Evolutionary conservation across 2,797 vertebrate genomes (phyloP), one percentile per base, ranked within the genome.

Genomic region (Rhinoraja longicauda): DNA sequence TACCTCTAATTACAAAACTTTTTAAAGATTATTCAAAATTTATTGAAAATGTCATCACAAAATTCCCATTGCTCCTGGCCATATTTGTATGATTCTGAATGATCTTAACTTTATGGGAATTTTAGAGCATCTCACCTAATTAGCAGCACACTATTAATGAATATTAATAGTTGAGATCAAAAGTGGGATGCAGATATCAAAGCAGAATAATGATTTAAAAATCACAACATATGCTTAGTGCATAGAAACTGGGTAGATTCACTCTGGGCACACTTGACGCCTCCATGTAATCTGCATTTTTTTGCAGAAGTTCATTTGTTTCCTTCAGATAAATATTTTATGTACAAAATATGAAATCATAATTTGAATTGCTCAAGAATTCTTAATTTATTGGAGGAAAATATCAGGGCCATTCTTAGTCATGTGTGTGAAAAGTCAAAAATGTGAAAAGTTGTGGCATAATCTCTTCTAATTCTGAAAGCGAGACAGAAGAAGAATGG

Each of bases 101-200:
- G 70, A 75, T 92, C 70, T 92, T 91, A 39, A 19, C 62, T 91
- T 91, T 91, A 10, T 92, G 70, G 29, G 70, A 75, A 75, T 92
- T 92, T 92, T 92, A 95, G 94, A 95, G 29, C 76, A 94, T 96
- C 96, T 96, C 94, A 95, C 97, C 96, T 96, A 94, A 95, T 94
- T 93, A 95, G 94, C 94, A 95, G 95, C 94, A 95, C 95, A 96
- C 95, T 94, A 95, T 93, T 94, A 95, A 96, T 97, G 94, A 96
- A 97, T 97, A 96, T 96, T 96, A 96, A 97, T 96, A 94, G 95
- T 94, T 94, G 91, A 96, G 94, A 96, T 97, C 96, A 97, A 97
- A 73, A 97, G 94, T 94, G 94, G 94, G 94, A 93, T 94, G 94
- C 95, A 94, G 90, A 95, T 95, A 96, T 96, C 95, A 96, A 96